Percentiles rank a stretch among this genome's conserved stretches.
phyloP scores from a whole-genome alignment of 2,797 vertebrate genomes.

The Chiroxiphia lanceolata region DNA sequence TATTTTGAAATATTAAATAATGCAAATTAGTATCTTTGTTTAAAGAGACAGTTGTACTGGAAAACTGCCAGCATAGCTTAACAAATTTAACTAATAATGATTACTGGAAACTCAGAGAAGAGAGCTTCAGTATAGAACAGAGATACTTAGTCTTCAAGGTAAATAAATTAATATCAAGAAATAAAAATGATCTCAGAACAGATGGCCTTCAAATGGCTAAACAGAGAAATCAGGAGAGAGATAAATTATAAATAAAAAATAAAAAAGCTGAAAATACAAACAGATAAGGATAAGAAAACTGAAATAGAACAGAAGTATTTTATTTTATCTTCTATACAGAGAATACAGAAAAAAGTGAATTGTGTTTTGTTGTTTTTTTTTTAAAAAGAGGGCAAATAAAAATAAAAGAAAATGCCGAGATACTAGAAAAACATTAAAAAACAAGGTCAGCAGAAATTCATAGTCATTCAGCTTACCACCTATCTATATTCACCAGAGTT shows the following conservation, averaged over 20 bases:
- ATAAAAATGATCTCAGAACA: background rate
- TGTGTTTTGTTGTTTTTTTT: background rate
- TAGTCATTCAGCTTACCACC: background rate
- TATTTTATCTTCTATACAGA: background rate
- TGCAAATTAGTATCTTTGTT: background rate
- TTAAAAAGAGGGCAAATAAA: background rate
- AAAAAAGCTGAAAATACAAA: background rate
- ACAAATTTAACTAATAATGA: constrained; percentile 21
- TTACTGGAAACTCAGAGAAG: background rate
- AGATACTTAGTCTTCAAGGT: background rate
- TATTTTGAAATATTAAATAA: background rate
- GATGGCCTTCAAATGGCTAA: constrained; percentile 3
- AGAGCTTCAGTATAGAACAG: background rate
- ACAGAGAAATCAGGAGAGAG: background rate
- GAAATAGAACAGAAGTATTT: background rate
- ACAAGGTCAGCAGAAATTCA: background rate
- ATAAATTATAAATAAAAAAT: background rate
- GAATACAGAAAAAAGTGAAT: background rate
- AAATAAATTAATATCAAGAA: background rate
- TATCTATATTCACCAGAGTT: background rate
- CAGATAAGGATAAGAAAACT: background rate
- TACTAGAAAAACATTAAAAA: background rate
- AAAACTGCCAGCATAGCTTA: background rate
- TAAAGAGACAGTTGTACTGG: background rate
- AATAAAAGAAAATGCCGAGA: background rate